phyloP scores from a whole-genome alignment of 2,888 invertebrate genomes.

The Lasioglossum malachurum region DNA sequence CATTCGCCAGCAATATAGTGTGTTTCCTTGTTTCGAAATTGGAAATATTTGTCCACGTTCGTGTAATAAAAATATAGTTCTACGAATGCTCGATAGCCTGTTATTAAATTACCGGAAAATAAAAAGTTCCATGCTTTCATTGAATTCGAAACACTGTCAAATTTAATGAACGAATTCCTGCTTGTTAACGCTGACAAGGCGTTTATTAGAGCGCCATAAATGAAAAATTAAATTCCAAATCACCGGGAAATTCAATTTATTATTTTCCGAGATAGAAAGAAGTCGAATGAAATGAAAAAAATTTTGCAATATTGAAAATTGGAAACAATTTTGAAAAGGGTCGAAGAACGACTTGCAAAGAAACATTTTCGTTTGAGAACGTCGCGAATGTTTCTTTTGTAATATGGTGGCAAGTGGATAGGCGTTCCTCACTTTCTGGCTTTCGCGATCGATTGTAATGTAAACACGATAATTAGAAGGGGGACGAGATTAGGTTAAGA shows the following conservation, averaged over 20 bases:
- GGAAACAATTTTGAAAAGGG: neutral
- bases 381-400: neutral
- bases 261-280: neutral
- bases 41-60: no score
- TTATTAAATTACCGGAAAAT: neutral
- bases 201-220: neutral
- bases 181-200: neutral
- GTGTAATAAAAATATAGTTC: neutral
- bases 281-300: neutral
- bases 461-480: slow-evolving; percentile 21
- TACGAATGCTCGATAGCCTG: neutral
- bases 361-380: neutral
- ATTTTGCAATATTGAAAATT: no score
- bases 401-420: neutral
- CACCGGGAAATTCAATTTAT: no score
- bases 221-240: neutral
- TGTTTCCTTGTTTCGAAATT: neutral
- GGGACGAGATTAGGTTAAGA: slow-evolving; percentile 43
- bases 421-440: neutral
- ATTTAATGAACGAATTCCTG: neutral
- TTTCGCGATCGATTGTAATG: slow-evolving; percentile 7
- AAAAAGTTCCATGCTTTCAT: neutral
- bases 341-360: neutral
- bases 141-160: neutral
- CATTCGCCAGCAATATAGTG: neutral